A percentile compares a stretch with the other conserved stretches of the same genome.
Evolutionary conservation across 2,888 invertebrate genomes (phyloP).

Genomic region (Maniola hyperantus): DNA sequence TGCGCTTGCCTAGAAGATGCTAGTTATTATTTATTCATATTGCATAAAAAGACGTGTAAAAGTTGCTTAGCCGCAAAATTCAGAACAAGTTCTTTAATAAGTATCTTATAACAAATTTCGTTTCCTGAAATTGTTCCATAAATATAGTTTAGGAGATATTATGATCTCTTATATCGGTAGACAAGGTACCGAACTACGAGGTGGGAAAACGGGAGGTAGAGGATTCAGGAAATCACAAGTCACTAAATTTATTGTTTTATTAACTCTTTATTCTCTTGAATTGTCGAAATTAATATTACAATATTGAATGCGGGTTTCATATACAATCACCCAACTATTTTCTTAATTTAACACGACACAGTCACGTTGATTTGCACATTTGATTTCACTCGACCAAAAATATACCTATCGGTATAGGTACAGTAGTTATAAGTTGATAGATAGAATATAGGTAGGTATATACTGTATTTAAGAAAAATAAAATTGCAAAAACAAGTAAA

Average conservation of each 20-base stretch:
- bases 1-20: no score
- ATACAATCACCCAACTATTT: conserved; percentile 82
- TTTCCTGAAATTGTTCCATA: no score
- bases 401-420: conserved; percentile 25
- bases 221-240: conserved; percentile 30
- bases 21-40: no score
- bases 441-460: background rate
- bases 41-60: no score
- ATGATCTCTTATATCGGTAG: background rate
- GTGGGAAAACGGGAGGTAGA: background rate
- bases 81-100: no score
- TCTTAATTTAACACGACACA: conserved; percentile 80
- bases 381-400: conserved; percentile 54
- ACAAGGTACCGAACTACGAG: background rate
- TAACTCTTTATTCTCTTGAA: conserved; percentile 83
- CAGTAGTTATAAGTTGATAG: background rate
- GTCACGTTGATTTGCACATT: conserved; percentile 69
- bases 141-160: no score
- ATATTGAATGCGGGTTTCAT: conserved; percentile 81
- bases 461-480: no score
- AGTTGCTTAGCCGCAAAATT: no score
- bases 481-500: no score
- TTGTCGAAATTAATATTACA: conserved; percentile 82
- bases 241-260: conserved; percentile 60
- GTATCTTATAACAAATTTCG: background rate